These are phyloP conservation scores for Chaitophorus viminalis DNA, from an alignment of 2,888 invertebrate species.

Conservation along the genomic window DNA sequence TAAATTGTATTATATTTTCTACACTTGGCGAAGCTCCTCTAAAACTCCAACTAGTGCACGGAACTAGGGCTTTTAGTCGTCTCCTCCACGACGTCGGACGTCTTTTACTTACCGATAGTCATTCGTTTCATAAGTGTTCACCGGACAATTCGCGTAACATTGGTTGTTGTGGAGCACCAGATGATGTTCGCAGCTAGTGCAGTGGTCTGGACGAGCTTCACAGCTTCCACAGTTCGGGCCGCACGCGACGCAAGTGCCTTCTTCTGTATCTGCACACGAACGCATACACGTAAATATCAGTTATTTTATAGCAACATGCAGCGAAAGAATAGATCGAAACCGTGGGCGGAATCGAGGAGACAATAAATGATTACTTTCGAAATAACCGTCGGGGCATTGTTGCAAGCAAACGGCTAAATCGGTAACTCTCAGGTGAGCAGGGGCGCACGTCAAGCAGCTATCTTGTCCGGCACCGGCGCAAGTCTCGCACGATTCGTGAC, in stretches of 20 bases:
- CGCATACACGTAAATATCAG: background rate
- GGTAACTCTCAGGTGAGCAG: slow-evolving; percentile 82
- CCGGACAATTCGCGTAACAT: slow-evolving; percentile 85
- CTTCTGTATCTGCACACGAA: slow-evolving; percentile 72
- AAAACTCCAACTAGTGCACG: too few species aligned
- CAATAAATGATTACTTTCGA: slow-evolving; percentile 76
- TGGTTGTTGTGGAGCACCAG: slow-evolving; percentile 83
- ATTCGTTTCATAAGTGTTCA: slow-evolving; percentile 84
- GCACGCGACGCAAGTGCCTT: slow-evolving; percentile 84
- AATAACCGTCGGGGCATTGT: slow-evolving; percentile 90
- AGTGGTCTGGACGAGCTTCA: slow-evolving; percentile 82
- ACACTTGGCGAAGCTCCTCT: too few species aligned
- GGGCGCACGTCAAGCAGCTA: slow-evolving; percentile 85
- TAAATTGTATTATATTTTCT: too few species aligned
- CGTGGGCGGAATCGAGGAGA: background rate
- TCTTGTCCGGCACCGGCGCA: slow-evolving; percentile 89
- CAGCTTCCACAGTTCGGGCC: slow-evolving; percentile 88
- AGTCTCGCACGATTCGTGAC: slow-evolving; percentile 89
- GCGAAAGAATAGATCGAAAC: too few species aligned
- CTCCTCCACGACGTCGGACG: background rate
- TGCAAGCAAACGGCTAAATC: slow-evolving; percentile 88
- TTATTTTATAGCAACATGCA: too few species aligned
- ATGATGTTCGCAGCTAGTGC: slow-evolving; percentile 89
- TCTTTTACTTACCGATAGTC: slow-evolving; percentile 76
- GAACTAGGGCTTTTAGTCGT: too few species aligned